Evolutionary conservation across 2,113 vertebrate genomes (phyloP), one percentile per base, ranked within the genome.

Genomic region (Austrofundulus limnaeus): DNA sequence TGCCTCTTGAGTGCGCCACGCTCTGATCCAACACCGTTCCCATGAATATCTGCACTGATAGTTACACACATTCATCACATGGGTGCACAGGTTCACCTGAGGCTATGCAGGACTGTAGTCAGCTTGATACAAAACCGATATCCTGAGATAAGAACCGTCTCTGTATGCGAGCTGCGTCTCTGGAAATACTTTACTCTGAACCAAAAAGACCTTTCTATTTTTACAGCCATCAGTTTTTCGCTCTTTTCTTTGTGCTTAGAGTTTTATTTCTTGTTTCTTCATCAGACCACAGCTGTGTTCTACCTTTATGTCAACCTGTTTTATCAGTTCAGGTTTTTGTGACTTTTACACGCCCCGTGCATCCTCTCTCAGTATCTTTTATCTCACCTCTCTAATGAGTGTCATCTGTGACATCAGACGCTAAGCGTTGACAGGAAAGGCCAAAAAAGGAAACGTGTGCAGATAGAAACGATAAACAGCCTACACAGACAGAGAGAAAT

Each of bases 341-440:
- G 52, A 57, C 66, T 47, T 34, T 59, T 38, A 11, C 52, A 28
- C 16, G 12, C 63, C 11, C 63, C 0, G 13, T 53, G 56, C 66
- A 62, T 71, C 54, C 24, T 66, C 48, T 65, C 74, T 67, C 49
- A 52, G 82, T 45, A 50, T 66, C 38, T 61, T 71, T 65, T 15
- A 78, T 85, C 76, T 76, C 37, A 0, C 71, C 25, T 58, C 67
- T 65, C 63, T 66, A 66, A 75, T 75, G 74, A 24, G 55, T 77
- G 83, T 63, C 52, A 46, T 19, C 52, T 45, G n/a, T 83, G 84
- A 87, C 31, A 59, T 87, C 17, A 88, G 47, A 52, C 46, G 2
- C 42, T 80, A 69, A 78, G 12, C 85, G 83, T 83, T 54, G 85
- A 75, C 85, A 92, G 91, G 90, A 94, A 93, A 88, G 71, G 68